Conservation (phyloP, 2,113 vertebrate species). For the Glaucidium brasilianum region DNA sequence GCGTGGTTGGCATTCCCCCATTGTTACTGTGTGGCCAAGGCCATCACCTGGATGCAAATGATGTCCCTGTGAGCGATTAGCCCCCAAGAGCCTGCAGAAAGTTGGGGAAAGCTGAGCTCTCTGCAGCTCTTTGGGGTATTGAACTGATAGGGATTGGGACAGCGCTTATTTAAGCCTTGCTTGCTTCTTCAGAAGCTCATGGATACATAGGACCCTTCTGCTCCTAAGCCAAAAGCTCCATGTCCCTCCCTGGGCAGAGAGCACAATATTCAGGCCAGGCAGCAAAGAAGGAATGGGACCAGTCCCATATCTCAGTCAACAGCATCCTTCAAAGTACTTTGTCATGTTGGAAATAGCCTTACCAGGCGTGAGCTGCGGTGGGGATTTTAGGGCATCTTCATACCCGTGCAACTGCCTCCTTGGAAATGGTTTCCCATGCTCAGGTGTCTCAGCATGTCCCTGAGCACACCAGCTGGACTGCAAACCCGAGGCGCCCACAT, state of each 20-base stretch:
- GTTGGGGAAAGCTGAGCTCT: background rate
- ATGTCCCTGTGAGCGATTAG: accelerated
- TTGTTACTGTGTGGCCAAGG: accelerated
- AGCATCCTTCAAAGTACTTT: background rate
- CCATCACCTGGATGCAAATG: background rate
- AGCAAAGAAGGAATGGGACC: accelerated
- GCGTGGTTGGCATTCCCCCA: accelerated
- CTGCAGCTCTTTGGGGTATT: accelerated
- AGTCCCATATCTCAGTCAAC: background rate
- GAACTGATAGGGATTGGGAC: background rate
- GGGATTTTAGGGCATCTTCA: background rate
- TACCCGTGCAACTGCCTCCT: background rate
- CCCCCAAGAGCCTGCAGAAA: background rate
- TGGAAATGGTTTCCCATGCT: background rate
- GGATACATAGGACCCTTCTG: background rate
- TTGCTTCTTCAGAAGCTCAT: background rate
- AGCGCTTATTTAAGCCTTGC: background rate
- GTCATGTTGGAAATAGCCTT: background rate
- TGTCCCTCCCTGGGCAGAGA: accelerated
- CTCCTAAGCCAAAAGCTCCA: background rate
- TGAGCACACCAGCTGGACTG: background rate
- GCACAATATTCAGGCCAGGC: background rate
- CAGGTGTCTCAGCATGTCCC: background rate
- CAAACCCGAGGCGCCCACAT: accelerated
- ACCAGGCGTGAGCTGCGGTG: accelerated